A percentile compares a stretch with the other conserved stretches of the same genome.
These are phyloP conservation scores for Fabriciana adippe DNA, from an alignment of 2,888 invertebrate species.

Conservation along the genomic window DNA sequence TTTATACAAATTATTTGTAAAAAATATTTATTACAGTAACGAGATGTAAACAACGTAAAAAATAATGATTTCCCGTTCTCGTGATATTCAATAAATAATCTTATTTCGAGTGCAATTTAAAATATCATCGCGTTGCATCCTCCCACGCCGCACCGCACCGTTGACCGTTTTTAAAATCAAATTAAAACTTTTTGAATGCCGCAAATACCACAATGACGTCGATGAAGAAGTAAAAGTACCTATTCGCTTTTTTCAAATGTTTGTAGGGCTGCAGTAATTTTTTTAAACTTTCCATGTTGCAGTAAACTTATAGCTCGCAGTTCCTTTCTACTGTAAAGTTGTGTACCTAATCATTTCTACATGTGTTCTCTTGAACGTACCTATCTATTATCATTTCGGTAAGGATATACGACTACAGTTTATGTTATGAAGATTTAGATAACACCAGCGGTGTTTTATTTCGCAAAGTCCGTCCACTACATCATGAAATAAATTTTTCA, in stretches of 20 bases:
- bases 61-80: slow-evolving; percentile 28
- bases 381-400: background rate
- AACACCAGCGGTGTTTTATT: slow-evolving; percentile 41
- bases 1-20: background rate
- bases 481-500: slow-evolving; percentile 57
- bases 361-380: too few relatives aligned
- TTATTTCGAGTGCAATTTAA: slow-evolving; percentile 36
- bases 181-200: slow-evolving; percentile 67
- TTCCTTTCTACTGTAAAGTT: too few relatives aligned
- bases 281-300: too few relatives aligned
- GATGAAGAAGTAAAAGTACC: background rate
- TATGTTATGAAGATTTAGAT: slow-evolving; percentile 37
- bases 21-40: slow-evolving; percentile 13
- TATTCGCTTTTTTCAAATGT: background rate
- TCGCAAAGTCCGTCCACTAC: slow-evolving; percentile 38
- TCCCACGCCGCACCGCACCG: slow-evolving; percentile 50
- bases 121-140: slow-evolving; percentile 49
- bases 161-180: slow-evolving; percentile 53
- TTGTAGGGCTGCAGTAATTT: too few relatives aligned
- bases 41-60: slow-evolving; percentile 24
- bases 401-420: background rate
- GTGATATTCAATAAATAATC: slow-evolving; percentile 28
- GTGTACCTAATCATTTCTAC: too few relatives aligned
- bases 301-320: too few relatives aligned
- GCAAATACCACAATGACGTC: slow-evolving; percentile 3